Base-by-base conservation (phyloP, 1,140 invertebrate genomes). In the Tachypleus tridentatus region DNA sequence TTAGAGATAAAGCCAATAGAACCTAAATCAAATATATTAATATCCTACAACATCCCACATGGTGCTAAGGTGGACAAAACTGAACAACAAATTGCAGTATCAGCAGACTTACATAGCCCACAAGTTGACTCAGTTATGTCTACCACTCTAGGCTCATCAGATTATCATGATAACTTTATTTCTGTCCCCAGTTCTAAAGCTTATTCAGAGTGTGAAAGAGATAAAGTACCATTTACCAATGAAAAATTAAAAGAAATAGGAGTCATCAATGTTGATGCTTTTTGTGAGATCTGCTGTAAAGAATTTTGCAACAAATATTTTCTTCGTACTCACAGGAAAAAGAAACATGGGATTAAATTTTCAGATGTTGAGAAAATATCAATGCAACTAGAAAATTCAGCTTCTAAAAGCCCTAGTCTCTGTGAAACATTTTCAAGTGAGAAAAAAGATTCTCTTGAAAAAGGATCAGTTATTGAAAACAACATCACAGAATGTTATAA, bases 261-360 rank as follows among this genome's bases (percentile, higher is more conserved):
- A 7, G 86, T 93, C 1, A 85, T 89, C 67, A 90, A 91, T 76
- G 84, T 87, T 3, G 89, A 93, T 71, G 88, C 89, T 9, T 96
- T 93, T 74, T 97, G 93, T 77, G 91, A 95, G 73, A 85, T 95
- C 59, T 97, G 93, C 74, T 89, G 89, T 74, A 96, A 96, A 75
- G 93, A 96, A 78, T 92, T 95, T 76, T 91, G 89, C 76, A 97
- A 96, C 75, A 93, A 95, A 73, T 95, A 95, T 73, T 96, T 95
- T 74, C 76, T 97, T 11, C 83, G 89, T 51, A 93, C 91, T 29
- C 93, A 97, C 76, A 92, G 94, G 71, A 82, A 89, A 76, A 83
- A 82, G 69, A 82, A 82, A 70, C 82, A 83, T 73, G 80, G 81
- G 29, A 79, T 82, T 54, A 71, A 71, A 61, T 74, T 68, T 50